These are phyloP conservation scores for Noturus placidus DNA, from an alignment of 2,113 vertebrate genomes.

Conservation along the genomic window DNA sequence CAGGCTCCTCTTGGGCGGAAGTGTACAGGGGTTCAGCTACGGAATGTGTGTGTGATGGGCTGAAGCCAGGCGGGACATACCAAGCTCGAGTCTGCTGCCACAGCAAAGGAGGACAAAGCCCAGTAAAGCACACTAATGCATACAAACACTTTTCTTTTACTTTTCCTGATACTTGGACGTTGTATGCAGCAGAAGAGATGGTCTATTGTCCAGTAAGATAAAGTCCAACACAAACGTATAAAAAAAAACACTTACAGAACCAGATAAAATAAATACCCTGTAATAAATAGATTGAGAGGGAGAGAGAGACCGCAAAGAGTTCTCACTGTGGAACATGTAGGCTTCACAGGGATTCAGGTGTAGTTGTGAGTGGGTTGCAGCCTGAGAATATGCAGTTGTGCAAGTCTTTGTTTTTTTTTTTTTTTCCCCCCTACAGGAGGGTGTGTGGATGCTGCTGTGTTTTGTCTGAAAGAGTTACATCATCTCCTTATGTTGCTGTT, in stretches of 20 bases:
- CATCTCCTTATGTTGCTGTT: neutral
- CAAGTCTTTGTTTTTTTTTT: neutral
- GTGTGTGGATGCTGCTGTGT: neutral
- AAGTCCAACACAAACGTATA: neutral
- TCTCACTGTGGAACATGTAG: neutral
- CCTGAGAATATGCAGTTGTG: neutral
- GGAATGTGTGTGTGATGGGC: slow-evolving; percentile 88
- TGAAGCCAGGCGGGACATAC: slow-evolving; percentile 87
- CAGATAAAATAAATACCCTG: neutral
- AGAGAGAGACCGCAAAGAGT: neutral
- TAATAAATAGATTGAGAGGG: neutral
- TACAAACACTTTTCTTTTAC: neutral
- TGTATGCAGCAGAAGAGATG: neutral
- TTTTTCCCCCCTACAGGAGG: neutral
- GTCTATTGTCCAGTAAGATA: neutral
- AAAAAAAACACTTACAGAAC: neutral
- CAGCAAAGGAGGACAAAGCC: slow-evolving; percentile 93
- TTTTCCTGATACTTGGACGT: neutral
- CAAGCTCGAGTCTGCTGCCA: slow-evolving; percentile 85
- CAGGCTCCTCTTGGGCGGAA: slow-evolving; percentile 86
- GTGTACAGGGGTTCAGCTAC: slow-evolving; percentile 83
- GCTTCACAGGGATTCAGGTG: neutral
- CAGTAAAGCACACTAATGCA: slow-evolving; percentile 72
- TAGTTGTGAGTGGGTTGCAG: neutral
- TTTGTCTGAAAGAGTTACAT: neutral